Percentiles rank a stretch among this genome's conserved stretches.
Conservation (phyloP, 2,888 invertebrate genomes). For the Agrochola circellaris region DNA sequence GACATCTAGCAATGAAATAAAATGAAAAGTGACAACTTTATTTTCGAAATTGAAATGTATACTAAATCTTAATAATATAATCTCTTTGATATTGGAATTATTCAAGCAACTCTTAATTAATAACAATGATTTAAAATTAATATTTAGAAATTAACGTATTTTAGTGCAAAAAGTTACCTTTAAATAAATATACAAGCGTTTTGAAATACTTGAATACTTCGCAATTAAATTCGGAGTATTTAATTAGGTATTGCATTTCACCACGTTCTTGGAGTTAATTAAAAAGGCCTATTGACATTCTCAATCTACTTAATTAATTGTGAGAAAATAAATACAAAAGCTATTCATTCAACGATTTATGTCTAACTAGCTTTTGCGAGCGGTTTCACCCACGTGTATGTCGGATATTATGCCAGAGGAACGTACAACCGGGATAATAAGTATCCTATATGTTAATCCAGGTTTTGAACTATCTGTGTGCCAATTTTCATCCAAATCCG, state of each 20-base stretch:
- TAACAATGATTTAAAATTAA: slow-evolving; percentile 21
- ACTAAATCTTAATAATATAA: slow-evolving; percentile 19
- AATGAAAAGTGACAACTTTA: slow-evolving; percentile 5
- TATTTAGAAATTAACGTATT: slow-evolving; percentile 7
- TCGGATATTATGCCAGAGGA: too few relatives aligned
- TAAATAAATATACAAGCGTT: slow-evolving; percentile 11
- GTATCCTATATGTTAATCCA: too few relatives aligned
- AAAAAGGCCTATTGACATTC: background rate
- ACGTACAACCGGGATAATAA: too few relatives aligned
- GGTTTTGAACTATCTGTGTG: too few relatives aligned
- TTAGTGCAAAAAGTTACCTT: slow-evolving; percentile 9
- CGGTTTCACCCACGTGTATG: too few relatives aligned
- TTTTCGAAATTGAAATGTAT: slow-evolving; percentile 14
- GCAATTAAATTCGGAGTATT: background rate
- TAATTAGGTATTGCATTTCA: background rate
- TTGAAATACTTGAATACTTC: background rate
- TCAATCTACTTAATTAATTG: background rate
- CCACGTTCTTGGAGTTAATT: slow-evolving; percentile 7
- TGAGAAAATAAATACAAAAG: background rate
- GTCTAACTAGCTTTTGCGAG: too few relatives aligned
- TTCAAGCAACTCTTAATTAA: slow-evolving; percentile 4
- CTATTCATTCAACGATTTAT: too few relatives aligned
- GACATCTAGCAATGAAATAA: background rate
- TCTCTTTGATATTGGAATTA: slow-evolving; percentile 38
- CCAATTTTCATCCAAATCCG: too few relatives aligned